Evolutionary conservation across 2,797 vertebrate species (phyloP).

Genomic region (Pseudomugil tenellus): DNA sequence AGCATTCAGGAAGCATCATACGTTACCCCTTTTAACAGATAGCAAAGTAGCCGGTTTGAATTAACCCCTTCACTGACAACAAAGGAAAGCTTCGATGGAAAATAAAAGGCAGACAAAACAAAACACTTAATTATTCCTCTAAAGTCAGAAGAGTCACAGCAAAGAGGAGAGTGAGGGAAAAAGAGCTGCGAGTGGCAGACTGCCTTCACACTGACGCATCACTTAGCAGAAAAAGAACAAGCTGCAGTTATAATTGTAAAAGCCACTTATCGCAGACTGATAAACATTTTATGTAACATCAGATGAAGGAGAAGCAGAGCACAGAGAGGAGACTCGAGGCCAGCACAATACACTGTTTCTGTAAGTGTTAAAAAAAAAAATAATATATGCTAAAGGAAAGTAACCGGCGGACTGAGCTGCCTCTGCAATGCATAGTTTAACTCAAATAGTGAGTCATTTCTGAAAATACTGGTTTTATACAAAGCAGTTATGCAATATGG

Average conservation of each 20-base stretch:
- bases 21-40: slow-evolving; percentile 82
- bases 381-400: neutral
- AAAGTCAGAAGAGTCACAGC: slow-evolving; percentile 54
- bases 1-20: slow-evolving; percentile 79
- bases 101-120: slow-evolving; percentile 79
- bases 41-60: slow-evolving; percentile 79
- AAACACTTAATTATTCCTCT: slow-evolving; percentile 74
- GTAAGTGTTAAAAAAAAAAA: slow-evolving; percentile 15
- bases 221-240: slow-evolving; percentile 31
- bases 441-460: neutral
- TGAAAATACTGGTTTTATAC: neutral
- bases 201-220: slow-evolving; percentile 43
- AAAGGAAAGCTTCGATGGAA: slow-evolving; percentile 74
- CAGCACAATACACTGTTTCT: slow-evolving; percentile 29
- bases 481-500: neutral
- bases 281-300: slow-evolving; percentile 33
- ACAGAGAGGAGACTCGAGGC: slow-evolving; percentile 32
- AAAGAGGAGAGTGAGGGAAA: slow-evolving; percentile 47
- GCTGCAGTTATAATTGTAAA: slow-evolving; percentile 36
- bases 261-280: slow-evolving; percentile 29
- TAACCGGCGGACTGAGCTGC: neutral
- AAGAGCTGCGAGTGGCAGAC: slow-evolving; percentile 56
- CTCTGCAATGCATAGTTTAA: slow-evolving; percentile 1
- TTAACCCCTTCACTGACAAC: slow-evolving; percentile 80
- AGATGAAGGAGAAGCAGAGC: slow-evolving; percentile 15